Conservation (phyloP, 2,888 invertebrate species). For the Drosophila lutescens region DNA sequence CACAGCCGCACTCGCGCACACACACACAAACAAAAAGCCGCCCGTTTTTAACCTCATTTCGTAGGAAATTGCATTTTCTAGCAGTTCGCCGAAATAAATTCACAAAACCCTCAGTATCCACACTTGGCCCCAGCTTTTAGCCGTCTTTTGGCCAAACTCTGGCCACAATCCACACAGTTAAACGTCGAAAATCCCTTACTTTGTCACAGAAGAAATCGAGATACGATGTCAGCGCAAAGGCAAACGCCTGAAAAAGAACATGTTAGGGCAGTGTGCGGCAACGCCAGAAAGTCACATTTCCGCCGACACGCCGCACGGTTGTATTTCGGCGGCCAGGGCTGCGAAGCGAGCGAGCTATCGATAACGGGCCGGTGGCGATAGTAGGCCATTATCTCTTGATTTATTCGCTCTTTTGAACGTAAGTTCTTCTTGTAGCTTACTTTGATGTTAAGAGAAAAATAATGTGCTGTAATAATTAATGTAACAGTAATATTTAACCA, state of each 20-base stretch:
- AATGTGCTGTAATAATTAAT: no score
- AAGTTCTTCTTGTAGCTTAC: not conserved
- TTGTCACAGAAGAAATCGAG: conserved; percentile 80
- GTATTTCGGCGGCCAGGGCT: conserved; percentile 52
- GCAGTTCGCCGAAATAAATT: conserved; percentile 25
- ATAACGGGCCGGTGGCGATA: not conserved
- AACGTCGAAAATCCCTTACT: conserved; percentile 78
- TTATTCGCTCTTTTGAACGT: not conserved
- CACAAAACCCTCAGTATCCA: conserved; percentile 34
- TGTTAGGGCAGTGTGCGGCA: conserved; percentile 75
- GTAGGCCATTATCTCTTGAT: not conserved
- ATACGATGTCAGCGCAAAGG: conserved; percentile 83
- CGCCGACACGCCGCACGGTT: conserved; percentile 51
- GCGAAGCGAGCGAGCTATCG: conserved; percentile 1
- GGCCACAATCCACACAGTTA: conserved; percentile 51
- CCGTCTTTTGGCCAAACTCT: conserved; percentile 29
- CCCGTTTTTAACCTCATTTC: conserved; percentile 70
- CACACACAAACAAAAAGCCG: conserved; percentile 49
- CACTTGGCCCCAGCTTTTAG: conserved; percentile 14
- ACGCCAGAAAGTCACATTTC: conserved; percentile 56
- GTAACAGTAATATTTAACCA: no score
- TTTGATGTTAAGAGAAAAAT: no score
- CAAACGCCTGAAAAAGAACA: conserved; percentile 84
- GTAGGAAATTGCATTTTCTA: conserved; percentile 8
- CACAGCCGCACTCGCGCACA: conserved; percentile 42